Evolutionary conservation across 2,113 vertebrate genomes (phyloP), one percentile per base, ranked within the genome.

Genomic region (Paradisaea rubra): DNA sequence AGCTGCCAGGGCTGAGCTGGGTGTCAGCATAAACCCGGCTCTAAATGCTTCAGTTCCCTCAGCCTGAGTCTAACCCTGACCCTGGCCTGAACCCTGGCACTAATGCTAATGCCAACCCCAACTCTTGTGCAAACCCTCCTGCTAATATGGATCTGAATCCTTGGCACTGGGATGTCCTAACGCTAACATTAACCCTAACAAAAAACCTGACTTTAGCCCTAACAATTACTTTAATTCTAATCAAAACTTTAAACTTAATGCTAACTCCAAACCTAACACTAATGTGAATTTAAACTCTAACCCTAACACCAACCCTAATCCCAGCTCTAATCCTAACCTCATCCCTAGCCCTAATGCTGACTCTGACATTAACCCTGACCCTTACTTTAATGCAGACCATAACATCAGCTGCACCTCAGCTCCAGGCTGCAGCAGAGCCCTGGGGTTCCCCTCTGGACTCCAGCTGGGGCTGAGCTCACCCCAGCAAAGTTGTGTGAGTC

Each of bases 311-410:
- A 44, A 35, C 5, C 7, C 47, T 27, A 52, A 35, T 4, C 16
- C 9, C 7, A 39, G 5, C 7, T 6, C 25, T 33, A 35, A 39
- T 7, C 6, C 31, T 13, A 41, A 35, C 9, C 7, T 5, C 7
- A 31, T 37, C 37, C 7, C 33, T 10, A 47, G 35, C 10, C 7
- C 30, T 16, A 74, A 49, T 15, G 37, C 37, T 37, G 37, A 37
- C 37, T 37, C 30, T 11, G 69, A 53, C 37, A 37, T 37, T 12
- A 71, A 52, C 3, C 15, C 63, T 57, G 16, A n/a, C 30, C 12
- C 45, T 37, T 21, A 14, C 3, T 6, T n/a, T 57, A 39, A 81
- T 27, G 13, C 15, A 0, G 10, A 28, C 23, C 3, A 0, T 39
- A 50, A 44, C 2, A 23, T 28, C 52, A 52, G 41, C 27, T 39